Base-by-base conservation (phyloP, 1,140 invertebrate genomes). In the Mizuhopecten yessoensis region DNA sequence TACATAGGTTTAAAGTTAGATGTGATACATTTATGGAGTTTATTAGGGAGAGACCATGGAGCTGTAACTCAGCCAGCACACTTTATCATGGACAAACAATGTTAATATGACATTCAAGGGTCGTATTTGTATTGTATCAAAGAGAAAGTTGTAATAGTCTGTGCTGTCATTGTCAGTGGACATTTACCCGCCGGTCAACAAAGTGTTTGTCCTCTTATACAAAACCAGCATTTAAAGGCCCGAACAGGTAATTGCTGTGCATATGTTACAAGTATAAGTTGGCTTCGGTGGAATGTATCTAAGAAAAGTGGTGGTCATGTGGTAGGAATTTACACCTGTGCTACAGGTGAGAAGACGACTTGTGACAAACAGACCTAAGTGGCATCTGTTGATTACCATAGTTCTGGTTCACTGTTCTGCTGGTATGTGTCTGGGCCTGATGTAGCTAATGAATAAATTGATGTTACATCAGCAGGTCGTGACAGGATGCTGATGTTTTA, bases 251-350 rank as follows among this genome's bases (percentile, higher is more conserved):
- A 75, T 75, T 29, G 57, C 23, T 75, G 57, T 75, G 57, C 57
- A 75, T 75, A 75, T 75, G 57, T 75, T 75, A 75, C 57, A 75
- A 75, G 57, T 75, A 29, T n/a, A 75, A n/a, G 57, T 75, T 29
- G 57, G 42, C 42, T 45, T 75, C 29, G 57, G 57, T 75, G 57
- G 57, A 49, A 75, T 75, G 57, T 75, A 75, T 75, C 57, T 5
- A 75, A n/a, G 57, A 29, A 29, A 75, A 75, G 23, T 75, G 23
- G 57, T 75, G 57, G 29, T n/a, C 57, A 75, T n/a, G 57, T 75
- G 57, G 23, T 75, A 75, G 57, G 57, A 75, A 75, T 75, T 75
- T 29, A 75, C 57, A 75, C 57, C 57, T 75, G 23, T n/a, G 29
- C 0, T n/a, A 29, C 57, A 75, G 57, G 57, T 75, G 57, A 75